Conservation (phyloP, 2,888 invertebrate genomes). For the Morpho achilles region DNA sequence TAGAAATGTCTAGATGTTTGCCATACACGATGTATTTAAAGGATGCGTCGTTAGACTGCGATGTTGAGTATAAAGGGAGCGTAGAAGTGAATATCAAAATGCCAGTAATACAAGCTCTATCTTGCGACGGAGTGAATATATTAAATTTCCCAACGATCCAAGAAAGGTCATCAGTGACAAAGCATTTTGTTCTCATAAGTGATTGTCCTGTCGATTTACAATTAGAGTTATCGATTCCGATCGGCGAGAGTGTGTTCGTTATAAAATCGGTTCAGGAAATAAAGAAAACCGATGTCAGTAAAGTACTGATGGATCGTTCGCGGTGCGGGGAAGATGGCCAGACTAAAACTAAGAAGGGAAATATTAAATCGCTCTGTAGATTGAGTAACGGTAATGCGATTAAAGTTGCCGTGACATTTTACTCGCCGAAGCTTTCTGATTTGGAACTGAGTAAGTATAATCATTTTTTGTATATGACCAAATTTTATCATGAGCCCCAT, state of each 20-base stretch:
- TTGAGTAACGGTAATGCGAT: constrained; percentile 61
- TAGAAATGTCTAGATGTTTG: constrained; percentile 46
- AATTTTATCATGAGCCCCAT: too few species aligned
- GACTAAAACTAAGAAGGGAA: constrained; percentile 44
- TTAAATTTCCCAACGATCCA: constrained; percentile 50
- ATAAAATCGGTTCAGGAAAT: constrained; percentile 64
- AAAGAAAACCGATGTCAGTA: constrained; percentile 57
- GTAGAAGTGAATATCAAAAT: constrained; percentile 52
- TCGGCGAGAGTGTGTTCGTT: constrained; percentile 50
- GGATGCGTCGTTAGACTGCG: constrained; percentile 55
- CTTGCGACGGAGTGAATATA: constrained; percentile 58
- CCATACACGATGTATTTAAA: constrained; percentile 50
- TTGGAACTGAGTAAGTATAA: constrained; percentile 44
- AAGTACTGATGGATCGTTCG: constrained; percentile 51
- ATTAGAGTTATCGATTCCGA: constrained; percentile 49
- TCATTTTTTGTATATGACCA: not conserved
- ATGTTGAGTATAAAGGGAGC: constrained; percentile 46
- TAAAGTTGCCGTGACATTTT: constrained; percentile 53
- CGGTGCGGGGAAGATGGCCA: constrained; percentile 40
- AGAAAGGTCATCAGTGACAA: constrained; percentile 44
- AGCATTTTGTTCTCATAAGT: constrained; percentile 59
- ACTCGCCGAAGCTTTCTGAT: constrained; percentile 51
- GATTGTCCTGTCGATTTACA: constrained; percentile 61
- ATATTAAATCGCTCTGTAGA: constrained; percentile 57
- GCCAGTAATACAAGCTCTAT: constrained; percentile 61